These are phyloP conservation scores for Hippocampus kuda DNA, from an alignment of 2,797 vertebrate genomes.

Conservation along the genomic window DNA sequence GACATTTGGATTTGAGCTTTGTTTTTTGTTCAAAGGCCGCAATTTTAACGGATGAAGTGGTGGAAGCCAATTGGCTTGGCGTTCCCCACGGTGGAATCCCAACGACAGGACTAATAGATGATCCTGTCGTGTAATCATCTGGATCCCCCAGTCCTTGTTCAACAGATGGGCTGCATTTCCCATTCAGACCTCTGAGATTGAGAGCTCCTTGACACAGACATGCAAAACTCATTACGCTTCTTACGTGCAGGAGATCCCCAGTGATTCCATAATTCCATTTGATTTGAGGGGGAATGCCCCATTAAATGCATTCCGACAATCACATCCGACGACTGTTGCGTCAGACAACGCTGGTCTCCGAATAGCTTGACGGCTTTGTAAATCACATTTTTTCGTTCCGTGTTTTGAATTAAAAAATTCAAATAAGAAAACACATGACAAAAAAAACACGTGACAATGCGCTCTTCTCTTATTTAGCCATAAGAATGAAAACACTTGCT, in stretches of 20 bases:
- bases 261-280: slow-evolving; percentile 50
- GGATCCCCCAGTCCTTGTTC: slow-evolving; percentile 39
- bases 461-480: too few species aligned
- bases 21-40: background rate
- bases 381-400: too few species aligned
- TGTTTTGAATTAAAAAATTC: too few species aligned
- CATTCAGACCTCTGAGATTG: slow-evolving; percentile 35
- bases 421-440: too few species aligned
- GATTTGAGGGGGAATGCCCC: slow-evolving; percentile 37
- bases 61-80: slow-evolving; percentile 26
- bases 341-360: slow-evolving; percentile 26
- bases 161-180: slow-evolving; percentile 47
- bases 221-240: slow-evolving; percentile 51
- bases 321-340: slow-evolving; percentile 42
- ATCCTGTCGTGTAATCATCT: slow-evolving; percentile 56
- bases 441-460: too few species aligned
- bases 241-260: slow-evolving; percentile 40
- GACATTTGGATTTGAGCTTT: background rate
- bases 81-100: slow-evolving; percentile 41
- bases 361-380: too few species aligned
- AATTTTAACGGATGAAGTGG: background rate
- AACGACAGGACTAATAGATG: slow-evolving; percentile 54
- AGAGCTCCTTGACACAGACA: slow-evolving; percentile 42
- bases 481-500: too few species aligned
- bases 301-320: slow-evolving; percentile 47